These are phyloP conservation scores for Cylas formicarius DNA, from an alignment of 1,140 invertebrate species.

Conservation along the genomic window DNA sequence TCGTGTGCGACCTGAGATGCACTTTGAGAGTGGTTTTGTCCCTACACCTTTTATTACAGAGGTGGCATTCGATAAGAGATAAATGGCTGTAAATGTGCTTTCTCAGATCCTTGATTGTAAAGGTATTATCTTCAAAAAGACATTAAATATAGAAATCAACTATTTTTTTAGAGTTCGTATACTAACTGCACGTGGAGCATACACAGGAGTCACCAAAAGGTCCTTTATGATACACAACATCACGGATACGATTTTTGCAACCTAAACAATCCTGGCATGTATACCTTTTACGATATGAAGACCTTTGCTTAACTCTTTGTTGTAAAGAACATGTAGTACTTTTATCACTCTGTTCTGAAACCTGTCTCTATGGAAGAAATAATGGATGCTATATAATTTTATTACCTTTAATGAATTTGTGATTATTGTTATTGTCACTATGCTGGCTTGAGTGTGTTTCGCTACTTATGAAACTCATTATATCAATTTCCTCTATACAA, in stretches of 20 bases:
- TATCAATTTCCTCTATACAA: too few species aligned
- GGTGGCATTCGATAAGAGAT: neutral
- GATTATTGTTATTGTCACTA: too few species aligned
- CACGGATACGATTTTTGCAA: slow-evolving; percentile 2
- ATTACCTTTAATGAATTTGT: too few species aligned
- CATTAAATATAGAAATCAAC: neutral
- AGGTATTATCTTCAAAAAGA: slow-evolving; percentile 1
- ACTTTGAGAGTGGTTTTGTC: neutral
- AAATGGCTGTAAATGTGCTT: slow-evolving; percentile 6
- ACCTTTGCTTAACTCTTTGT: too few species aligned
- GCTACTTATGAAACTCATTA: too few species aligned
- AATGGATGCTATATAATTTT: too few species aligned
- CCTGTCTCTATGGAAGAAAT: too few species aligned
- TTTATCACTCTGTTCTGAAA: too few species aligned
- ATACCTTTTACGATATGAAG: slow-evolving; percentile 3
- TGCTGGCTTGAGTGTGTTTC: too few species aligned
- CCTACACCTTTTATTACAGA: slow-evolving; percentile 7
- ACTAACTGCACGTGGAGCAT: slow-evolving; percentile 4
- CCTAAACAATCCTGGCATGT: neutral
- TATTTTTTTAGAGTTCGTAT: neutral
- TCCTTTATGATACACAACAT: slow-evolving; percentile 6
- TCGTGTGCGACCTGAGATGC: slow-evolving; percentile 1
- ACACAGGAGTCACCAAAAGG: neutral
- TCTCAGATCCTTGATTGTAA: neutral
- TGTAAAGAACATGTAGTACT: too few species aligned